Percentiles rank a stretch among this genome's conserved stretches.
phyloP scores from a whole-genome alignment of 2,888 invertebrate genomes.

The Lasioglossum morio region DNA sequence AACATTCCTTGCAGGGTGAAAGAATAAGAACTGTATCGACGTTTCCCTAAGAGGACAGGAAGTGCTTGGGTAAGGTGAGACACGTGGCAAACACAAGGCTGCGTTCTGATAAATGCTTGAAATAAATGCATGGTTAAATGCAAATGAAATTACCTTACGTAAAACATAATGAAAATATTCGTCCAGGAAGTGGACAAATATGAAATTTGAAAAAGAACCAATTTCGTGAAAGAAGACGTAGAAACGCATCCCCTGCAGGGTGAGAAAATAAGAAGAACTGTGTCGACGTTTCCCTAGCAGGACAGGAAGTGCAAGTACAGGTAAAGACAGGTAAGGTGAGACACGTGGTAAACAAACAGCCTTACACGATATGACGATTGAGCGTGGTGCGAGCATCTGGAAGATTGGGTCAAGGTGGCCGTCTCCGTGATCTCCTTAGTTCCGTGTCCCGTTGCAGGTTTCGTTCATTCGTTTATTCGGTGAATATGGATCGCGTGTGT shows the following conservation, averaged over 20 bases:
- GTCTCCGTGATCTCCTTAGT: constrained; percentile 69
- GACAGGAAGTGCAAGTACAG: too few species aligned
- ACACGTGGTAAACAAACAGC: neutral
- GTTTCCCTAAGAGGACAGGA: neutral
- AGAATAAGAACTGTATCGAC: too few species aligned
- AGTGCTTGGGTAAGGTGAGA: neutral
- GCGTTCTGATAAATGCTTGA: too few species aligned
- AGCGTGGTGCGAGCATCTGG: constrained; percentile 22
- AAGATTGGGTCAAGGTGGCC: constrained; percentile 80
- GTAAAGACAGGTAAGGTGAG: too few species aligned
- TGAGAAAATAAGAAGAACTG: neutral
- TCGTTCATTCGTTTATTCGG: constrained; percentile 71
- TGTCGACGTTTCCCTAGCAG: too few species aligned
- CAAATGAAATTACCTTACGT: too few species aligned
- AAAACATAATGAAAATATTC: neutral
- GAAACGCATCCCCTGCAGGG: too few species aligned
- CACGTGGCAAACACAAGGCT: too few species aligned
- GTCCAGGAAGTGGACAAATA: neutral
- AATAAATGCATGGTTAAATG: too few species aligned
- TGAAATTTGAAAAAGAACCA: too few species aligned
- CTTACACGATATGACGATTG: constrained; percentile 7
- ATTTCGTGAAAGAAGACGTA: neutral
- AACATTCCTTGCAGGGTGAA: neutral
- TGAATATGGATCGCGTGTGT: constrained; percentile 57
- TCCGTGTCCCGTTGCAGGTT: constrained; percentile 60